A percentile compares a stretch with the other conserved stretches of the same genome.
phyloP scores from a whole-genome alignment of 2,888 invertebrate genomes.

The Apeira syringaria region DNA sequence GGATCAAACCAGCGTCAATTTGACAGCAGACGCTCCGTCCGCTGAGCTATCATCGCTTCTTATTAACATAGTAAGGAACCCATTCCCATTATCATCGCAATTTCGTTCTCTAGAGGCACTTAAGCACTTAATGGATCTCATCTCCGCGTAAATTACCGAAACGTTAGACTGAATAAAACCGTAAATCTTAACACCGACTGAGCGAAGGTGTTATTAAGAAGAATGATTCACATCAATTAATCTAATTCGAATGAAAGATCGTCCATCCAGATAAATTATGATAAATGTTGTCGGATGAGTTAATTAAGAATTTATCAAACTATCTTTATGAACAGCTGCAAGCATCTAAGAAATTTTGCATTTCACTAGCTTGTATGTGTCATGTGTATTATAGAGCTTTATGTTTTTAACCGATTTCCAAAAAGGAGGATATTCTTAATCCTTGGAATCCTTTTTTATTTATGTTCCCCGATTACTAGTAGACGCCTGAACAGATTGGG shows the following conservation, averaged over 20 bases:
- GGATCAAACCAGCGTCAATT: no score
- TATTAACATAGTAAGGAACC: slow-evolving; percentile 79
- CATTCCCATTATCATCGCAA: slow-evolving; percentile 81
- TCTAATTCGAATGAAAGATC: slow-evolving; percentile 48
- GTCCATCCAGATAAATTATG: slow-evolving; percentile 48
- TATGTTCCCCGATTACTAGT: no score
- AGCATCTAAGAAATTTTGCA: no score
- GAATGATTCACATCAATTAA: slow-evolving; percentile 69
- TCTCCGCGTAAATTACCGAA: slow-evolving; percentile 76
- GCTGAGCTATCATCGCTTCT: no score
- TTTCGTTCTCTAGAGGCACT: slow-evolving; percentile 81
- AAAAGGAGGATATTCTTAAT: no score
- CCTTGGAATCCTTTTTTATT: no score
- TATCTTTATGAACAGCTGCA: slow-evolving; percentile 1
- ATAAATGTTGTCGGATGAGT: slow-evolving; percentile 8
- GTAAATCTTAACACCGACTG: slow-evolving; percentile 77
- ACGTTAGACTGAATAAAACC: slow-evolving; percentile 80
- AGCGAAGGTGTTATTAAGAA: slow-evolving; percentile 68
- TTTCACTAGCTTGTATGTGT: no score
- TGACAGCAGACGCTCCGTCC: no score
- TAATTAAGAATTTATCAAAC: slow-evolving; percentile 15
- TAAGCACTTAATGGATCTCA: slow-evolving; percentile 82
- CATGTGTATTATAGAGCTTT: no score
- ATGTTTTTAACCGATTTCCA: no score
- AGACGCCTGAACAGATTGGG: no score